Base-by-base conservation (phyloP, 23 tunicate genomes). In the Oikopleura dioica region DNA sequence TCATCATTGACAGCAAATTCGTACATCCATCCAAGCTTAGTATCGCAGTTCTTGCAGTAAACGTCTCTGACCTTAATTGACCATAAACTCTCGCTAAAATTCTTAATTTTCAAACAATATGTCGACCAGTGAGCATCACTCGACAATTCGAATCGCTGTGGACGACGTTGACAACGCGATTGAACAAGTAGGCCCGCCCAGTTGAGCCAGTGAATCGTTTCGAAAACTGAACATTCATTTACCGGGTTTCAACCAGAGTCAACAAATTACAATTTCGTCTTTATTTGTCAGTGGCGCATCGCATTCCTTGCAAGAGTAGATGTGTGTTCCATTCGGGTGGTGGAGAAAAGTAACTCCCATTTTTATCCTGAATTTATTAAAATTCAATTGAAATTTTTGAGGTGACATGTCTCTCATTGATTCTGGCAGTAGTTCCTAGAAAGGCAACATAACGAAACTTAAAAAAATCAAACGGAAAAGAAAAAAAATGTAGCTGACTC, bases 201-300 rank as follows among this genome's bases (percentile, higher is more conserved):
- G 99, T 94, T n/a, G 99, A 85, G 51, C 99, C 99, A 78, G 99
- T 94, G 68, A 94, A 94, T 78, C 99, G 51, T 1, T 95, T 94
- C 36, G 99, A 94, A 63, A 63, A 63, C 30, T 63, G 33, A 63
- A 63, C 29, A 44, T n/a, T n/a, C n/a, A n/a, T n/a, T n/a, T n/a
- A n/a, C n/a, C n/a, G n/a, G n/a, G n/a, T n/a, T n/a, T n/a, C n/a
- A n/a, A n/a, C n/a, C n/a, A n/a, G n/a, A n/a, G n/a, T n/a, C n/a
- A n/a, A n/a, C n/a, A n/a, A n/a, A n/a, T n/a, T n/a, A n/a, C n/a
- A n/a, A n/a, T n/a, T 69, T 86, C 89, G 1, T 77, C 51, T 68
- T 85, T 78, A 81, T 94, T 94, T 24, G 99, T 94, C 35, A 94
- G 68, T 32, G 87, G 84, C 0, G 88, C 81, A 79, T 86, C 88